phyloP scores from a whole-genome alignment of 2,888 invertebrate species.

The Drosophila formosana region DNA sequence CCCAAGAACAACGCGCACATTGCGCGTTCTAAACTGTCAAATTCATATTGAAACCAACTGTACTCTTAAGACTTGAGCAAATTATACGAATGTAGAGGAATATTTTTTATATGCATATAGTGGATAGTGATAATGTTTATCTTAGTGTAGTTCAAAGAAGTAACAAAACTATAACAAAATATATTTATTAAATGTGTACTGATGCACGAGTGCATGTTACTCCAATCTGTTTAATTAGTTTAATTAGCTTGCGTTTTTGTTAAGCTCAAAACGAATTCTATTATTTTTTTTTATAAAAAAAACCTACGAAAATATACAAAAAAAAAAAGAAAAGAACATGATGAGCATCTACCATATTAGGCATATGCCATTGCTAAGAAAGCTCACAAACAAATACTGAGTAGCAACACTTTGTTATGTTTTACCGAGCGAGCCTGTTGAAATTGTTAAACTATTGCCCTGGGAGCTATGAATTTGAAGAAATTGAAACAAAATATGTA shows the following conservation, averaged over 20 bases:
- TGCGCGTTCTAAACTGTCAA: constrained; percentile 70
- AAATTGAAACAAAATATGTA: constrained; percentile 43
- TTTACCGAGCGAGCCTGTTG: constrained; percentile 59
- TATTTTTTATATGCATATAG: constrained; percentile 74
- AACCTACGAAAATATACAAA: constrained; percentile 46
- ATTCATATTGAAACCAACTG: constrained; percentile 81
- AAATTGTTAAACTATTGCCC: constrained; percentile 71
- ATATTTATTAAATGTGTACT: constrained; percentile 71
- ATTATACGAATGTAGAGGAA: constrained; percentile 77
- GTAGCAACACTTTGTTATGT: constrained; percentile 55
- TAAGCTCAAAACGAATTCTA: constrained; percentile 82
- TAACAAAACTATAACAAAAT: constrained; percentile 43
- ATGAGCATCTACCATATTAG: constrained; percentile 74
- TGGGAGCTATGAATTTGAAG: constrained; percentile 60
- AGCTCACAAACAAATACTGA: constrained; percentile 37
- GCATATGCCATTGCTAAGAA: constrained; percentile 44
- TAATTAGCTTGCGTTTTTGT: constrained; percentile 85
- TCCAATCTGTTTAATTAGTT: constrained; percentile 61
- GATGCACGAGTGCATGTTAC: constrained; percentile 51
- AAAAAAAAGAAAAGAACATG: constrained; percentile 36
- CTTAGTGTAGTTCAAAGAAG: constrained; percentile 50
- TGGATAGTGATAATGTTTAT: constrained; percentile 58
- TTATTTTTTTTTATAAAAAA: constrained; percentile 74
- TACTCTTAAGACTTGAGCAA: constrained; percentile 82
- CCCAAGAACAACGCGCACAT: constrained; percentile 64